Conservation (phyloP, 2,888 invertebrate genomes). For the Trissonchulus sp. region DNA sequence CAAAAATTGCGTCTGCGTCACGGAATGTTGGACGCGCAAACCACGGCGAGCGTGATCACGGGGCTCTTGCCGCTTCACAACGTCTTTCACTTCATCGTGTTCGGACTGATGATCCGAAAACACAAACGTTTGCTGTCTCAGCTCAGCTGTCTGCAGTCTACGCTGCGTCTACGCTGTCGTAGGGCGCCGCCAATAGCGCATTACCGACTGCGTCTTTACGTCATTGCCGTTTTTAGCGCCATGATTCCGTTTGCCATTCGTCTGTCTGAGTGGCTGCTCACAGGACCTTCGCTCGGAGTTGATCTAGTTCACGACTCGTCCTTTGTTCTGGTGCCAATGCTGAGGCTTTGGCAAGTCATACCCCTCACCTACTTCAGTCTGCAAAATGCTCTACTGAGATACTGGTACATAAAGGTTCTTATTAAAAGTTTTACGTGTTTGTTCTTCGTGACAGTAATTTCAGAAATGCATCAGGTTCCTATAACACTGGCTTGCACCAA, state of each 20-base stretch:
- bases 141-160: conserved; percentile 3
- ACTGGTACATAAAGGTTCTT: conserved; percentile 7
- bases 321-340: conserved; percentile 22
- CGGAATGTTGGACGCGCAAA: not conserved
- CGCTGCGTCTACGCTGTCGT: not conserved
- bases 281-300: not conserved
- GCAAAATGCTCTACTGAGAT: conserved; percentile 4
- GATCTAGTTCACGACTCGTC: not conserved
- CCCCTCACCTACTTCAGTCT: conserved; percentile 18
- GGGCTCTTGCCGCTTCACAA: conserved; percentile 20
- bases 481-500: too few relatives aligned
- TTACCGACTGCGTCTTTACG: not conserved
- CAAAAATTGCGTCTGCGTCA: not conserved
- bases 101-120: not conserved
- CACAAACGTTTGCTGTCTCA: conserved; percentile 14
- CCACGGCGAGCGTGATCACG: not conserved
- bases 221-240: not conserved
- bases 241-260: conserved; percentile 9
- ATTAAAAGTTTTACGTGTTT: too few relatives aligned
- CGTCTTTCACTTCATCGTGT: conserved; percentile 16
- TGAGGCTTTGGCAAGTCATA: conserved; percentile 15
- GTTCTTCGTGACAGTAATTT: too few relatives aligned
- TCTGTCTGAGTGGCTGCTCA: not conserved
- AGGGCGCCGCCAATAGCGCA: not conserved
- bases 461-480: too few relatives aligned